These are phyloP conservation scores for Labeo catla DNA, from an alignment of 2,113 vertebrate genomes.

Conservation along the genomic window DNA sequence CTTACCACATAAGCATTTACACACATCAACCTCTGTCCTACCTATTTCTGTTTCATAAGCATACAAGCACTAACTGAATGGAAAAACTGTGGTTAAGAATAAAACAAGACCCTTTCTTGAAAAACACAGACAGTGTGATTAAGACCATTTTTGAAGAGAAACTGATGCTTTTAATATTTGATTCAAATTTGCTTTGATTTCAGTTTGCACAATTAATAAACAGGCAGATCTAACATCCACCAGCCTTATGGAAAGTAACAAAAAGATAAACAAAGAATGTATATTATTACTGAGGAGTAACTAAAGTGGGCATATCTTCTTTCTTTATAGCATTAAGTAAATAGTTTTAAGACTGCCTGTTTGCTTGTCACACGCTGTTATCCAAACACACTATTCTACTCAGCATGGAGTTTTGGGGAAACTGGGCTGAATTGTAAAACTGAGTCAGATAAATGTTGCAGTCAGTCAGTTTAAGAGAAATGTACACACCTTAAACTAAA, in stretches of 20 bases:
- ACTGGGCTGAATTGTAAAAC: neutral
- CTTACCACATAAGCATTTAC: neutral
- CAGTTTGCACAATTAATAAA: neutral
- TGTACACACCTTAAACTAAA: neutral
- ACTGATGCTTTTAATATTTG: neutral
- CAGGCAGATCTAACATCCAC: neutral
- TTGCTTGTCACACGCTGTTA: neutral
- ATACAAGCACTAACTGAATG: slow-evolving; percentile 2
- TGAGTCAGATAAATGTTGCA: neutral
- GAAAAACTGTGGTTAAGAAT: slow-evolving; percentile 19
- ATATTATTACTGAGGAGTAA: neutral
- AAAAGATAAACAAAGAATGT: neutral
- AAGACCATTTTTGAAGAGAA: neutral
- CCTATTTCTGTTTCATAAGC: neutral
- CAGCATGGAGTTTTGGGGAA: neutral
- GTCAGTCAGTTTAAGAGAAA: neutral
- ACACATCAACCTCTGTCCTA: neutral
- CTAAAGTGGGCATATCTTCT: neutral
- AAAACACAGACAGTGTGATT: neutral
- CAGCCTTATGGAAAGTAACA: neutral
- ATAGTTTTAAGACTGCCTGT: neutral
- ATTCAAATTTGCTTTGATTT: neutral
- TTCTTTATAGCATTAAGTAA: neutral
- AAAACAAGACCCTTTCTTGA: neutral
- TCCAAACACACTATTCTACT: neutral